Conservation (phyloP, 2,888 invertebrate species). For the Chromoteleia sp. region DNA sequence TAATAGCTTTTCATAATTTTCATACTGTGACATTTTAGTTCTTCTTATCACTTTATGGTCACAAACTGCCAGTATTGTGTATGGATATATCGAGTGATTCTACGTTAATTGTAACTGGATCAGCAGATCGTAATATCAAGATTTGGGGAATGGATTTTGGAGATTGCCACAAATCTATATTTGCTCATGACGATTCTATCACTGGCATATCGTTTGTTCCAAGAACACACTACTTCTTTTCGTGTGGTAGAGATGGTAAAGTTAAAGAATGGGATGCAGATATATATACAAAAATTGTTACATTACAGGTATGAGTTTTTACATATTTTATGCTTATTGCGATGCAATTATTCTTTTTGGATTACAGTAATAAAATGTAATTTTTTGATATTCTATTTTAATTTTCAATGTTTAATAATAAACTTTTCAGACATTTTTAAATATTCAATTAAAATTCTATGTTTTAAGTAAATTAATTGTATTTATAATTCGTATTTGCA, state of each 20-base stretch:
- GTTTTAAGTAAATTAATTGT: too few species aligned
- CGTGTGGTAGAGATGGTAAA: constrained; percentile 96
- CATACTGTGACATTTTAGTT: constrained; percentile 43
- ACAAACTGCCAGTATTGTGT: constrained; percentile 96
- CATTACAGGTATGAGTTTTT: constrained; percentile 88
- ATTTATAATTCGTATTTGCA: too few species aligned
- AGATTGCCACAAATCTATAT: constrained; percentile 97
- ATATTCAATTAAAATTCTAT: too few species aligned
- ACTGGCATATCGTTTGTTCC: constrained; percentile 95
- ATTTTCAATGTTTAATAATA: too few species aligned
- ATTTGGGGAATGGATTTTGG: constrained; percentile 99
- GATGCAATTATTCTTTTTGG: too few species aligned
- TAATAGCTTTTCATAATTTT: constrained; percentile 12
- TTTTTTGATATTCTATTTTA: too few species aligned
- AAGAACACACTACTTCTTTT: constrained; percentile 96
- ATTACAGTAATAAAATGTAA: too few species aligned
- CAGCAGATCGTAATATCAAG: constrained; percentile 97
- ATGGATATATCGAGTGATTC: constrained; percentile 97
- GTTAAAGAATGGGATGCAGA: constrained; percentile 99
- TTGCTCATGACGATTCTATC: constrained; percentile 98
- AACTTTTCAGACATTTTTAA: too few species aligned
- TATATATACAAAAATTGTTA: constrained; percentile 94
- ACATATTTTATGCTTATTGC: too few species aligned
- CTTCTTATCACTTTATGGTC: constrained; percentile 97
- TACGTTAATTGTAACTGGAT: constrained; percentile 95